phyloP scores from a whole-genome alignment of 1,140 invertebrate genomes.

The Phymastichus coffea region DNA sequence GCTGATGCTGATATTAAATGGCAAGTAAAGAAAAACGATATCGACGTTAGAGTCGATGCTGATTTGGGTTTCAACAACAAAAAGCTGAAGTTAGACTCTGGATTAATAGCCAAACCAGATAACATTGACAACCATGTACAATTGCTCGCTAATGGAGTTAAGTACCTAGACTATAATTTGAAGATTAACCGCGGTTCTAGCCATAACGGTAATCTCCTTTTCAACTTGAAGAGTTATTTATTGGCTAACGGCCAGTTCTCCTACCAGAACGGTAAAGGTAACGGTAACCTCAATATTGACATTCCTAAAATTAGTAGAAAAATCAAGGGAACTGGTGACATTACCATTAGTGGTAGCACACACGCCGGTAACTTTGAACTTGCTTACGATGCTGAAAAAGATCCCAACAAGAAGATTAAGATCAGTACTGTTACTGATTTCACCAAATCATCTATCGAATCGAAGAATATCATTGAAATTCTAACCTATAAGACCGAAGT shows the following conservation, averaged over 20 bases:
- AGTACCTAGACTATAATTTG: conserved; percentile 59
- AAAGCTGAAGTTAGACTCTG: conserved; percentile 61
- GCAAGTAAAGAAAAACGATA: conserved; percentile 56
- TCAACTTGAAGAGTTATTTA: conserved; percentile 51
- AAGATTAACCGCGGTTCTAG: conserved; percentile 44
- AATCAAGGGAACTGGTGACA: conserved; percentile 60
- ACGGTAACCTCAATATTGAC: conserved; percentile 51
- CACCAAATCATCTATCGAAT: conserved; percentile 60
- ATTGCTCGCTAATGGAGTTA: conserved; percentile 53
- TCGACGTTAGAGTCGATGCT: conserved; percentile 59
- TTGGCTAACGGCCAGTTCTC: conserved; percentile 43
- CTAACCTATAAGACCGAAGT: conserved; percentile 59
- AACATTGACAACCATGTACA: conserved; percentile 58
- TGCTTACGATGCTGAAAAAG: conserved; percentile 68
- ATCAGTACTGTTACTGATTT: conserved; percentile 63
- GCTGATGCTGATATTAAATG: conserved; percentile 61
- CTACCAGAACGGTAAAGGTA: conserved; percentile 49
- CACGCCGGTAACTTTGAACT: conserved; percentile 63
- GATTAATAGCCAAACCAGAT: conserved; percentile 53
- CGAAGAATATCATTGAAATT: conserved; percentile 65
- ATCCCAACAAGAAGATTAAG: conserved; percentile 65
- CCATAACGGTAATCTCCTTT: conserved; percentile 43
- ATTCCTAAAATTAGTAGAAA: conserved; percentile 59
- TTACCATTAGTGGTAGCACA: conserved; percentile 59
- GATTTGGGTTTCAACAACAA: conserved; percentile 54